Percentiles rank a stretch among this genome's conserved stretches.
Conservation (phyloP, 2,888 invertebrate species). For the Auanema freiburgensis region DNA sequence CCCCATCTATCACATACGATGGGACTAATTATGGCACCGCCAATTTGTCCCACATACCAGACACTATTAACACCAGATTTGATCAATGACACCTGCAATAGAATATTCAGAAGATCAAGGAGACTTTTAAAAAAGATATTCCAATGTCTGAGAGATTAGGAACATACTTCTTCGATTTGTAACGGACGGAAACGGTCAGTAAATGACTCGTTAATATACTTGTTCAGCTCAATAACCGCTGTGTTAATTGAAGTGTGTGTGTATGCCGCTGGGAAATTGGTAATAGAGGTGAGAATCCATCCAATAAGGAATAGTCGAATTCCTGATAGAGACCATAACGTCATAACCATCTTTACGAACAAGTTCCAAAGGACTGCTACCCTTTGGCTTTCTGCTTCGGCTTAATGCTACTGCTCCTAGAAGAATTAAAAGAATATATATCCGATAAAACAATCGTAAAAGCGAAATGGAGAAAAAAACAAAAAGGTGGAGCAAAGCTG, state of each 20-base stretch:
- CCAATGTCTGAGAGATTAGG: background rate
- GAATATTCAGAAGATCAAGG: conserved; percentile 1
- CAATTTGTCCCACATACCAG: conserved; percentile 58
- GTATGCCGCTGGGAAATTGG: conserved; percentile 56
- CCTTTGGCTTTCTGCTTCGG: too few species aligned
- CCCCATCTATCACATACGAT: conserved; percentile 54
- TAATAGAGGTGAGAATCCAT: conserved; percentile 53
- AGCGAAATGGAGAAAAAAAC: too few species aligned
- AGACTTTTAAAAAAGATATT: conserved; percentile 4
- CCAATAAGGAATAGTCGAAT: conserved; percentile 50
- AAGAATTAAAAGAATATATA: too few species aligned
- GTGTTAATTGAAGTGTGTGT: conserved; percentile 58
- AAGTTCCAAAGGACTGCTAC: too few species aligned
- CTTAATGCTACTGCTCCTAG: too few species aligned
- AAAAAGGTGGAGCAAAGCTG: too few species aligned
- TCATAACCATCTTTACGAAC: background rate
- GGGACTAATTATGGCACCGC: conserved; percentile 53
- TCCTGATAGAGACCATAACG: conserved; percentile 33
- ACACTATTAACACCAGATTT: conserved; percentile 43
- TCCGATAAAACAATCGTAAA: too few species aligned
- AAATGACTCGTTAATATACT: conserved; percentile 52
- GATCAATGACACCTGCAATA: conserved; percentile 29
- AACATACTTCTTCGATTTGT: conserved; percentile 38
- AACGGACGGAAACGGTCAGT: conserved; percentile 37
- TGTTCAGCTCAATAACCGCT: conserved; percentile 52